A percentile compares a stretch with the other conserved stretches of the same genome.
Conservation (phyloP, 1,140 invertebrate genomes). For the Drosophila ironensis region DNA sequence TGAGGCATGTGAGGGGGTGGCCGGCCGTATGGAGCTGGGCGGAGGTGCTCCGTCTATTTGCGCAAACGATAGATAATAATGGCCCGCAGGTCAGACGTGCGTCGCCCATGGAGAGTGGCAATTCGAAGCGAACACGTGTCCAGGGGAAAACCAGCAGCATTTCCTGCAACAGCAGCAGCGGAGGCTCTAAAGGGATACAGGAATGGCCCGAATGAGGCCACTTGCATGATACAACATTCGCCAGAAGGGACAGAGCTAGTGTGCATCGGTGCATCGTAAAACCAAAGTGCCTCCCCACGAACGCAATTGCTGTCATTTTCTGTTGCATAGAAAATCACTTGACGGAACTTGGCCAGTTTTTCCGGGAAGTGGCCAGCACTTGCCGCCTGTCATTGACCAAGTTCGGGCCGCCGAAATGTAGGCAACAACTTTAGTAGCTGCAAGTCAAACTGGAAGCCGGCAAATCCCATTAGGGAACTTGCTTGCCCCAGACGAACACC, state of each 20-base stretch:
- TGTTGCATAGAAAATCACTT: conserved; percentile 3
- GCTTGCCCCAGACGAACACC: conserved; percentile 12
- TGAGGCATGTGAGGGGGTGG: background rate
- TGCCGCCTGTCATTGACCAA: background rate
- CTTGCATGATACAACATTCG: conserved; percentile 8
- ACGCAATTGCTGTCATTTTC: background rate
- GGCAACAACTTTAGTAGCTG: conserved; percentile 29
- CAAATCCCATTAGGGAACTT: conserved; percentile 48
- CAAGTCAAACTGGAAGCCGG: conserved; percentile 26
- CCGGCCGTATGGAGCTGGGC: too few species aligned
- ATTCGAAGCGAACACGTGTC: conserved; percentile 25
- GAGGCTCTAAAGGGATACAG: background rate
- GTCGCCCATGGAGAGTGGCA: conserved; percentile 2
- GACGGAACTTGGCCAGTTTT: background rate
- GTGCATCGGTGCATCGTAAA: conserved; percentile 18
- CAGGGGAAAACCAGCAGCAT: background rate
- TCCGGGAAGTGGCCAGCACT: conserved; percentile 10
- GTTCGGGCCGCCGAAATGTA: conserved; percentile 17
- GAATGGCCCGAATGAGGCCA: background rate
- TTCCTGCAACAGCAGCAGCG: background rate
- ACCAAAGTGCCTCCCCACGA: conserved; percentile 8
- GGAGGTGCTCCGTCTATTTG: conserved; percentile 29
- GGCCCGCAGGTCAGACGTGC: conserved; percentile 31
- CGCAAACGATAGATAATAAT: conserved; percentile 49
- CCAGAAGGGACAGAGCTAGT: background rate